Conservation (phyloP, 2,888 invertebrate species). For the Byasa hedistus region DNA sequence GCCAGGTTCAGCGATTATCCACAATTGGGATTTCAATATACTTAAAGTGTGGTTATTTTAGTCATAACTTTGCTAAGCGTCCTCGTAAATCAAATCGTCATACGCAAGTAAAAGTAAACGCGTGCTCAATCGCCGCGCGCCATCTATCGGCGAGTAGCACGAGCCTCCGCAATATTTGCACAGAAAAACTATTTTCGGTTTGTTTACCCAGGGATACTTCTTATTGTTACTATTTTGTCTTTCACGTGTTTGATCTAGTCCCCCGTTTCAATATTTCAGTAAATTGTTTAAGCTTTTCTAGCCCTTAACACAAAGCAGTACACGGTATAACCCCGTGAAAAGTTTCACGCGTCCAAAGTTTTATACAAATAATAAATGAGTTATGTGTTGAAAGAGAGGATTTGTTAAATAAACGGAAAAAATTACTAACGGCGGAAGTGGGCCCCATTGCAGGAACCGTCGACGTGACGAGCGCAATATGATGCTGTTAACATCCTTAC, state of each 20-base stretch:
- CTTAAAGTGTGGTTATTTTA: background rate
- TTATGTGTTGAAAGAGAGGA: no score
- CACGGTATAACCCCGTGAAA: background rate
- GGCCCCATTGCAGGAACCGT: no score
- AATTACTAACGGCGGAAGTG: no score
- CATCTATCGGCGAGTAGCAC: slow-evolving; percentile 21
- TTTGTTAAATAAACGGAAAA: no score
- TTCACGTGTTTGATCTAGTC: slow-evolving; percentile 3
- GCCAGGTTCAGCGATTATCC: no score
- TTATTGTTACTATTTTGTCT: slow-evolving; percentile 21
- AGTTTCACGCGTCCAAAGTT: no score
- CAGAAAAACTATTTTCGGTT: slow-evolving; percentile 23
- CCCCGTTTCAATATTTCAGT: background rate
- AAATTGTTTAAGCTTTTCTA: background rate
- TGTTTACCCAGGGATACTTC: slow-evolving; percentile 18
- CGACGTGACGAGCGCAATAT: no score
- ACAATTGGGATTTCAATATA: no score
- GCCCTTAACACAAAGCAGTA: background rate
- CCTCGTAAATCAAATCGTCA: slow-evolving; percentile 26
- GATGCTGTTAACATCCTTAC: no score
- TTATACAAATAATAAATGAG: no score
- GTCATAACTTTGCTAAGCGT: slow-evolving; percentile 20
- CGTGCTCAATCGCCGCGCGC: slow-evolving; percentile 27
- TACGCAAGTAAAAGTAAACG: slow-evolving; percentile 16
- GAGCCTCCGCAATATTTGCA: slow-evolving; percentile 22